A percentile compares a stretch with the other conserved stretches of the same genome.
These are phyloP conservation scores for Trididemnum clinides DNA, from an alignment of 23 tunicate species.

Conservation along the genomic window DNA sequence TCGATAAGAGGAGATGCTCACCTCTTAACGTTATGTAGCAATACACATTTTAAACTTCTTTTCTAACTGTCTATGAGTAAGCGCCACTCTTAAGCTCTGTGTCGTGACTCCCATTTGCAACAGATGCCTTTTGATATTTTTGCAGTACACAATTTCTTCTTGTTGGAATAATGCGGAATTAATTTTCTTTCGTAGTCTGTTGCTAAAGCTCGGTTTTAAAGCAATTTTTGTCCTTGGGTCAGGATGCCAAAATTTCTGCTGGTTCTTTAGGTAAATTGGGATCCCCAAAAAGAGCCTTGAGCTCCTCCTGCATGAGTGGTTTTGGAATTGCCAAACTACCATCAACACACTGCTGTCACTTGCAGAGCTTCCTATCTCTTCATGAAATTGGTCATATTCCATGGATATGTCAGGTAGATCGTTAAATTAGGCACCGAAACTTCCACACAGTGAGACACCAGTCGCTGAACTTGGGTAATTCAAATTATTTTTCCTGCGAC, in stretches of 20 bases:
- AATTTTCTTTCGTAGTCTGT: background rate
- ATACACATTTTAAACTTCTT: background rate
- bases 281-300: background rate
- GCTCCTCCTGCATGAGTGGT: background rate
- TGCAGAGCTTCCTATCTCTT: constrained; percentile 21
- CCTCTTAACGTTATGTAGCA: background rate
- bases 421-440: background rate
- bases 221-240: background rate
- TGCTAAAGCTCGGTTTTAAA: background rate
- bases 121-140: background rate
- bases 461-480: constrained; percentile 6
- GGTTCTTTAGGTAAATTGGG: background rate
- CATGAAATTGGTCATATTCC: background rate
- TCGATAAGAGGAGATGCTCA: constrained; percentile 1
- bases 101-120: background rate
- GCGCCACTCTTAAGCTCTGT: no score
- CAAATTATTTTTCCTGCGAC: background rate
- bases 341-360: background rate
- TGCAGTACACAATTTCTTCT: background rate
- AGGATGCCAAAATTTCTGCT: no score
- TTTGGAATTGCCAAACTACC: background rate
- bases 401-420: constrained; percentile 18
- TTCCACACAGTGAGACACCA: background rate
- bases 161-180: background rate
- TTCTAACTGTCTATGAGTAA: background rate